Evolutionary conservation across 30 jellyfish, hydroid and myxozoan species (phyloP), one percentile per base, ranked within the genome.

Genomic region (Hydra vulgaris): DNA sequence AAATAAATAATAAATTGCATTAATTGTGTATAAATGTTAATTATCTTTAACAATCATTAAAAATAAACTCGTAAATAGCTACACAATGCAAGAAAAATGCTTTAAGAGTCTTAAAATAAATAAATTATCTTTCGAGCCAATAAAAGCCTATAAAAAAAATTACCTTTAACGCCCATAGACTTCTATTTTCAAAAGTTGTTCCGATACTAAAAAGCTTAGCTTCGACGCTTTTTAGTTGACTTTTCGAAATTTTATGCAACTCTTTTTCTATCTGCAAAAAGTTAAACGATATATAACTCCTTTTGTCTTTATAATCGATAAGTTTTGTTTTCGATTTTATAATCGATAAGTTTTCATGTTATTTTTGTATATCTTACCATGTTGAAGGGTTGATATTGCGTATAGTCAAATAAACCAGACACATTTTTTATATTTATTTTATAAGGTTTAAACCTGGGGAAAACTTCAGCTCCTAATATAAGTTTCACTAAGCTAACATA

Each of bases 81-180:
- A n/a, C n/a, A n/a, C n/a, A n/a, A n/a, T n/a, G n/a, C n/a, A n/a
- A n/a, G n/a, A n/a, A n/a, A n/a, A n/a, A n/a, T n/a, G n/a, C n/a
- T n/a, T n/a, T n/a, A n/a, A n/a, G n/a, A n/a, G n/a, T n/a, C n/a
- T n/a, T n/a, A n/a, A n/a, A n/a, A n/a, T n/a, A n/a, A n/a, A n/a
- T n/a, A n/a, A n/a, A n/a, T n/a, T n/a, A n/a, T n/a, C n/a, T n/a
- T n/a, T n/a, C n/a, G n/a, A n/a, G n/a, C n/a, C n/a, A 40, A 40
- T 5, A 40, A 40, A 40, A 40, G 5, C 61, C 5, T 3, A 40
- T 40, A 12, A 3, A 40, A 40, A 3, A 40, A 40, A 12, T 40
- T 55, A 78, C 85, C 79, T 78, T 78, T 20, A 78, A 27, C 23
- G 85, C 85, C 79, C 79, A 78, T 78, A 78, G 17, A 19, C 20